These are phyloP conservation scores for Myathropa florea DNA, from an alignment of 2,888 invertebrate genomes.

Conservation along the genomic window DNA sequence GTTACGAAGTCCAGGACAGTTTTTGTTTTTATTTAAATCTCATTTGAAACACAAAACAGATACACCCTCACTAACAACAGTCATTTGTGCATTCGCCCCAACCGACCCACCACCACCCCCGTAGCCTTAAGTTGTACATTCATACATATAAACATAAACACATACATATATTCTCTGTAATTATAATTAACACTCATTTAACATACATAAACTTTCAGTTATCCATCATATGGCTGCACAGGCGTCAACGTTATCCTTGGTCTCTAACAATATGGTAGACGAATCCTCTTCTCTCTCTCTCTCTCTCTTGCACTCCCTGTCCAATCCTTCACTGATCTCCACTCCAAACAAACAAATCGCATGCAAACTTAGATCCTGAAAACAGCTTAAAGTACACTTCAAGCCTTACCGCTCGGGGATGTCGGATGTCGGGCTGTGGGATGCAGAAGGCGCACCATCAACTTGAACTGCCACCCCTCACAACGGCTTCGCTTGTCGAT, in stretches of 20 bases:
- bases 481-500: background rate
- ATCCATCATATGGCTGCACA: constrained; percentile 80
- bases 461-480: constrained; percentile 1
- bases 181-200: constrained; percentile 34
- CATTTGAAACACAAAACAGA: background rate
- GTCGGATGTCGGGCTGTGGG: constrained; percentile 32
- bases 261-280: constrained; percentile 80
- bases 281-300: constrained; percentile 11
- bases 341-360: constrained; percentile 35
- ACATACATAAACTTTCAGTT: constrained; percentile 75
- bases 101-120: background rate
- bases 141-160: background rate
- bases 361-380: constrained; percentile 58
- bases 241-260: constrained; percentile 79
- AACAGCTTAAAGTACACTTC: constrained; percentile 47
- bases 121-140: constrained; percentile 14
- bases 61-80: no score
- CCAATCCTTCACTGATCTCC: constrained; percentile 24
- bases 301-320: background rate
- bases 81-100: no score
- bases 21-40: background rate
- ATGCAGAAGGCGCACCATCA: constrained; percentile 6
- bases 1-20: background rate
- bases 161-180: background rate
- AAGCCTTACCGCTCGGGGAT: constrained; percentile 34